Base-by-base conservation (phyloP, 2,888 invertebrate species). In the Thalpophila matura region DNA sequence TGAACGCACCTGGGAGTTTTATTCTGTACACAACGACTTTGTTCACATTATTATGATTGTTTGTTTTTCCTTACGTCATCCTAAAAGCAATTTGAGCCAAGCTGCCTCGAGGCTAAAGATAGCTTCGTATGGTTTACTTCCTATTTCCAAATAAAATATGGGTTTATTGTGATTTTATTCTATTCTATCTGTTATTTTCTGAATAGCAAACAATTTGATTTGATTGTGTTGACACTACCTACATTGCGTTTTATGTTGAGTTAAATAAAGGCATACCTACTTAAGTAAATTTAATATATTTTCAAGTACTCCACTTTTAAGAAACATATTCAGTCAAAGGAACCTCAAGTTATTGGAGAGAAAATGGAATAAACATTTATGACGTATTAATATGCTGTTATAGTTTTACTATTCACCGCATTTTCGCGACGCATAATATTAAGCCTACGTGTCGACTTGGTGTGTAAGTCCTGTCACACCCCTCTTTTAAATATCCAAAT, bases 1-100 rank as follows among this genome's bases (percentile, higher is more conserved):
- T 47, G 43, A 71, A 61, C 58, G 54, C 67, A 67, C 63, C 67
- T 76, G 61, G 63, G 49, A 47, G 33, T 63, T 73, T 26, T 58
- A 49, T 43, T 57, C 24, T 40, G 14, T 26, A 56, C 40, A 18
- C 14, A 37, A 42, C 6, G 47, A 33, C 55, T 65, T 65, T 61
- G 47, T 66, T 72, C 59, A 27, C 37, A 57, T 67, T 63, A 59
- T 57, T 57, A 51, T 57, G 35, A 35, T 51, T 64, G 53, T 62
- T 77, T 64, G 29, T 59, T 64, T 66, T 64, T 63, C 51, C 56
- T 37, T 49, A 20, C 26, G 56, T 49, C 49, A 35, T 55, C 42
- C 33, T 57, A 53, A 55, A 75, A 78, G 54, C 62, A 77, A 70
- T 78, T 75, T 69, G 26, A 49, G 37, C 10, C 6, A 58, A 70